phyloP scores from a whole-genome alignment of 1,140 invertebrate species.

The Teleogryllus occipitalis region DNA sequence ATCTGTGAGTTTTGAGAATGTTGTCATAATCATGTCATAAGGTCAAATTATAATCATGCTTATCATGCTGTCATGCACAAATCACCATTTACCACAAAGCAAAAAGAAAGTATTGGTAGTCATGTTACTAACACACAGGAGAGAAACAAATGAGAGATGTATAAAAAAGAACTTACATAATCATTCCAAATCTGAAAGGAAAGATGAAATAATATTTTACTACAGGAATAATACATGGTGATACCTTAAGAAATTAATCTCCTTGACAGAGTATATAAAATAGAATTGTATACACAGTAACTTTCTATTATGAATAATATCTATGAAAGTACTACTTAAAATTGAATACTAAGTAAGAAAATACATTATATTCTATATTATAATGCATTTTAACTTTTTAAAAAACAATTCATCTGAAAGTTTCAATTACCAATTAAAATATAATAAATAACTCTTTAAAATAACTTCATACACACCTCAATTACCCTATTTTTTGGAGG shows the following conservation, averaged over 20 bases:
- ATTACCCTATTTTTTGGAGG: constrained; percentile 88
- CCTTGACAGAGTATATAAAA: too few relatives aligned
- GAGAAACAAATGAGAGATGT: neutral
- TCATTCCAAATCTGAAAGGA: constrained; percentile 61
- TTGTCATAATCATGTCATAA: too few relatives aligned
- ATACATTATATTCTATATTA: too few relatives aligned
- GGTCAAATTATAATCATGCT: too few relatives aligned
- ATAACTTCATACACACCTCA: constrained; percentile 44
- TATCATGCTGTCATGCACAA: neutral
- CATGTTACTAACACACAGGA: neutral
- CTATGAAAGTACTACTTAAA: too few relatives aligned
- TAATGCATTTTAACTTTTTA: neutral
- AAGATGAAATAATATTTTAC: constrained; percentile 25
- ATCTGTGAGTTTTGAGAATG: too few relatives aligned
- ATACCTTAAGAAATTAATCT: neutral
- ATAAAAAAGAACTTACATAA: constrained; percentile 47
- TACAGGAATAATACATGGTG: neutral
- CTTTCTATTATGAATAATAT: too few relatives aligned
- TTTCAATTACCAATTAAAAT: neutral
- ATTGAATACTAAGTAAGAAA: too few relatives aligned
- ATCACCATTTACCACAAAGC: neutral
- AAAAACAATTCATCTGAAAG: neutral
- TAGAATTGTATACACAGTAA: too few relatives aligned
- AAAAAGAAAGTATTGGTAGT: neutral
- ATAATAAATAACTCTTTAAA: constrained; percentile 11